Base-by-base conservation (phyloP, 2,888 invertebrate species). In the Leptopilina syphax region DNA sequence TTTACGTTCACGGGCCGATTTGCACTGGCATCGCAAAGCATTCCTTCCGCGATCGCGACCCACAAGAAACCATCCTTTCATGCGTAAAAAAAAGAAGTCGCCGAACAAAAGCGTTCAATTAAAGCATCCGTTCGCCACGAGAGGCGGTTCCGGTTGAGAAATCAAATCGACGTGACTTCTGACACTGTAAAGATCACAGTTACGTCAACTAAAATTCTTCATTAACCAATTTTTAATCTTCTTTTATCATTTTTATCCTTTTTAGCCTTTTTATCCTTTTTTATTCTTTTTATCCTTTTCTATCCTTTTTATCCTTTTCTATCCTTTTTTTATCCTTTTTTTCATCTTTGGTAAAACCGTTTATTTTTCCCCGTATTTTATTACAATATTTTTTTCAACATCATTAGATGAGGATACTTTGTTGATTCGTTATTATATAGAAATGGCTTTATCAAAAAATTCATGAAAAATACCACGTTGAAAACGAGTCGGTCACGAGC, bases 81-180 rank as follows among this genome's bases (percentile, higher is more conserved):
- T 80, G 68, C 60, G 81, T 81, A 78, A 79, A 83, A 84, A 80
- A 83, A 18, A 18, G n/a, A 81, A 54, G 57, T 24, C 12, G 70
- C 63, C 66, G 79, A 85, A 85, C 83, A 84, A 85, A 85, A 80
- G 41, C 82, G 79, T 84, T 85, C 83, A 80, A 85, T 85, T 85
- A 85, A 85, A 81, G 73, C 78, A 77, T 80, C 77, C 81, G 54
- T 77, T 77, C 67, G 47, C 63, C 63, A 63, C 12, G 4, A 57
- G 41, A 78, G 27, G 24, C 24, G 63, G 18, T 77, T 65, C 80
- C 77, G 77, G 78, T 81, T 63, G 79, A 79, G 84, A 63, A 81
- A 78, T 83, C 78, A 82, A 83, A 65, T 79, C 9, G 66, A 78
- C 82, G 80, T 82, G 70, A 54, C 12, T 50, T 34, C n/a, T 50